Evolutionary conservation across 2,888 invertebrate species (phyloP).

Genomic region (Drosophila prostipennis): DNA sequence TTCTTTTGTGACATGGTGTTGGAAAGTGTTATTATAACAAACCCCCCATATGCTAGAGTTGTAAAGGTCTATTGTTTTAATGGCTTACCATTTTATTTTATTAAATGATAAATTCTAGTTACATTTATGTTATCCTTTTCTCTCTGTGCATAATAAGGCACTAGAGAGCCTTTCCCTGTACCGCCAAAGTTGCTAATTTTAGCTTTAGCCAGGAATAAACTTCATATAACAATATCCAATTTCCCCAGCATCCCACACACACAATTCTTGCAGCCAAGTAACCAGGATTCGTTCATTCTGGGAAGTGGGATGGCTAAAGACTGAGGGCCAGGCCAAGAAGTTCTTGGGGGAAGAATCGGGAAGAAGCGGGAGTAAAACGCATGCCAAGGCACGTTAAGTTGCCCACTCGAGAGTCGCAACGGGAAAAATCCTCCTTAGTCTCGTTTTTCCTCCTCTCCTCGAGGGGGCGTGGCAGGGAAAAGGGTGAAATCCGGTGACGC

Average conservation of each 20-base stretch:
- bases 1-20: too few species aligned
- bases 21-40: too few species aligned
- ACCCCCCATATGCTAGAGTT: too few species aligned
- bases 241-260: slow-evolving; percentile 12
- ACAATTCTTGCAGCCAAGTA: neutral
- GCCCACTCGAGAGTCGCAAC: slow-evolving; percentile 39
- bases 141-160: neutral
- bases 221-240: slow-evolving; percentile 26
- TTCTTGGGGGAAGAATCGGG: neutral
- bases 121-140: neutral
- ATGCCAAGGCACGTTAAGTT: slow-evolving; percentile 46
- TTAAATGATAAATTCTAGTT: too few species aligned
- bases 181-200: slow-evolving; percentile 8
- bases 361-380: slow-evolving; percentile 14
- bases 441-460: neutral
- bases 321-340: neutral
- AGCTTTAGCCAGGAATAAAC: slow-evolving; percentile 10
- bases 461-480: neutral
- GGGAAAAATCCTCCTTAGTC: slow-evolving; percentile 17
- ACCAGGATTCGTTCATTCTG: neutral
- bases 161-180: neutral
- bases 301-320: neutral
- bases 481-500: neutral
- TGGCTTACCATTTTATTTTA: too few species aligned
- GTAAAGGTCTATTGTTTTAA: too few species aligned